These are phyloP conservation scores for Zygogramma bicolorata DNA, from an alignment of 2,888 invertebrate species.

Conservation along the genomic window DNA sequence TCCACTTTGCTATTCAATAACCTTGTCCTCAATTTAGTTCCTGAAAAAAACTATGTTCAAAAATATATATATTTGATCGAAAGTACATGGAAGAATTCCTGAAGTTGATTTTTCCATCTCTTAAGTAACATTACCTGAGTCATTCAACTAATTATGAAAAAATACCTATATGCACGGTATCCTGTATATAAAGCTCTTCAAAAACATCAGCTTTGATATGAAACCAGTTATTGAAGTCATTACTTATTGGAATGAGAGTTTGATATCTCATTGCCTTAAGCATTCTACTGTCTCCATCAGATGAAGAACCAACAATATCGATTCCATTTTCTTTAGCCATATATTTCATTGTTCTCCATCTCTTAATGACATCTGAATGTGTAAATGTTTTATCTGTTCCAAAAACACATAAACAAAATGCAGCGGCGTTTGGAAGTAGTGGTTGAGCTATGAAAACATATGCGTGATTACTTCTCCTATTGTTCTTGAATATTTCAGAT, in stretches of 20 bases:
- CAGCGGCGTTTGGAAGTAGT: slow-evolving; percentile 20
- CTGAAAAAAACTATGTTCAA: no score
- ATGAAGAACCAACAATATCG: slow-evolving; percentile 25
- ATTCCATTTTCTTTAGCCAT: slow-evolving; percentile 18
- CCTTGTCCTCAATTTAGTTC: no score
- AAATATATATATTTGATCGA: no score
- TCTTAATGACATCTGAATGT: slow-evolving; percentile 28
- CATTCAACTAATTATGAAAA: no score
- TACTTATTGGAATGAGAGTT: not conserved
- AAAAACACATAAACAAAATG: slow-evolving; percentile 43
- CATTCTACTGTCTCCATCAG: slow-evolving; percentile 34
- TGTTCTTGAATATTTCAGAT: slow-evolving; percentile 33
- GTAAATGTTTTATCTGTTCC: slow-evolving; percentile 46
- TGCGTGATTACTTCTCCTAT: slow-evolving; percentile 33
- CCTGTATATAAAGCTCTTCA: not conserved
- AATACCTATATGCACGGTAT: slow-evolving; percentile 20
- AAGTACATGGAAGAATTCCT: no score
- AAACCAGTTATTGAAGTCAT: not conserved
- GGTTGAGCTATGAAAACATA: slow-evolving; percentile 47
- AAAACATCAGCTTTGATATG: not conserved
- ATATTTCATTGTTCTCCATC: slow-evolving; percentile 36
- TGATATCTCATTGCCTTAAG: slow-evolving; percentile 32
- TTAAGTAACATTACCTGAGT: no score
- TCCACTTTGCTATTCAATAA: no score
- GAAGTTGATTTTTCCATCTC: no score